Percentiles rank a stretch among this genome's conserved stretches.
phyloP scores from a whole-genome alignment of 2,888 invertebrate species.

The Thysanoteuthis rhombus region DNA sequence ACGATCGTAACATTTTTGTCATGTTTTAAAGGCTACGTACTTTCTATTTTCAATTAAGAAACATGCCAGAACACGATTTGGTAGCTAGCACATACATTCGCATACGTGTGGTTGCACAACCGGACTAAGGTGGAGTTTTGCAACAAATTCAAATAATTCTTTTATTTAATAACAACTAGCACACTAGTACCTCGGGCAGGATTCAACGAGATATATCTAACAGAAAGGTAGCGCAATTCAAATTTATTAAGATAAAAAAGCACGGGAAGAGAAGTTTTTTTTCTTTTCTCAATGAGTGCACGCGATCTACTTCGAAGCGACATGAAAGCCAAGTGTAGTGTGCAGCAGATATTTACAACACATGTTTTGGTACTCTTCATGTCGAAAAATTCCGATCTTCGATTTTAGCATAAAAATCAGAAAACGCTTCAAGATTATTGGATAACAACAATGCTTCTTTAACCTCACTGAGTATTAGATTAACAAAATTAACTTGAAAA shows the following conservation, averaged over 20 bases:
- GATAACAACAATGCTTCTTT: too few species aligned
- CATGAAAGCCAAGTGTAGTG: neutral
- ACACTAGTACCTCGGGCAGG: neutral
- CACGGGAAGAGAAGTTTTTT: neutral
- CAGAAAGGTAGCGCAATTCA: neutral
- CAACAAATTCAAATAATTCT: neutral
- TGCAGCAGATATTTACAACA: neutral
- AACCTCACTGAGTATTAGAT: too few species aligned
- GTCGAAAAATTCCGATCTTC: neutral
- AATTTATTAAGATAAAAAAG: neutral
- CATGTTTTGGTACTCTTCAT: neutral
- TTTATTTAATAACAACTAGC: neutral
- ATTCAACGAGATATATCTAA: neutral
- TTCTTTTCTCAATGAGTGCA: neutral
- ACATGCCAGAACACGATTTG: neutral
- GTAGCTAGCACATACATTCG: neutral
- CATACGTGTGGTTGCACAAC: neutral
- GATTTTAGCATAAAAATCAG: neutral
- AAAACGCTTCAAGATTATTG: neutral
- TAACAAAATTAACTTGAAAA: neutral
- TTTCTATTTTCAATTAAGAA: neutral
- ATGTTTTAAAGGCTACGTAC: too few species aligned
- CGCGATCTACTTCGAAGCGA: neutral
- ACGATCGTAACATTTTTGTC: too few species aligned
- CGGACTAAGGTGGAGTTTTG: neutral